Evolutionary conservation across 1,140 invertebrate species (phyloP).

Genomic region (Lepidurus arcticus): DNA sequence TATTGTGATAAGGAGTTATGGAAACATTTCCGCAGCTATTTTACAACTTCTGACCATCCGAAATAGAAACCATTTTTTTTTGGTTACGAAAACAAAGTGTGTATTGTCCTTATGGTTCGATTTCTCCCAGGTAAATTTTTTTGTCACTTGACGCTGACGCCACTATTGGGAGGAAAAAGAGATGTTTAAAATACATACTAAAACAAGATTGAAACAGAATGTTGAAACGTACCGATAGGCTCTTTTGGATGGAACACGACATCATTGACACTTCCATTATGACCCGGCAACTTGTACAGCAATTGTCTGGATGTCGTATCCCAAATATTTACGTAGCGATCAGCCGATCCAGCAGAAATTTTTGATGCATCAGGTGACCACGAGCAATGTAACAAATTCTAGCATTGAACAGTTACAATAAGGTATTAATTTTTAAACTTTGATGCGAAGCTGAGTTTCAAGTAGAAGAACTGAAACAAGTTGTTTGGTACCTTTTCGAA

Average conservation of each 20-base stretch:
- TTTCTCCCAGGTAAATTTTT: slow-evolving; percentile 91
- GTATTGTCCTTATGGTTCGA: slow-evolving; percentile 52
- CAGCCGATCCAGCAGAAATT: slow-evolving; percentile 85
- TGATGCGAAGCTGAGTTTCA: slow-evolving; percentile 12
- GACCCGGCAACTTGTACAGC: slow-evolving; percentile 94
- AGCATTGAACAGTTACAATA: slow-evolving; percentile 38
- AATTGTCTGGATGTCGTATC: slow-evolving; percentile 85
- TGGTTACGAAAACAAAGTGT: background rate
- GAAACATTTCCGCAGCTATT: slow-evolving; percentile 15
- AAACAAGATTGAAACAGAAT: slow-evolving; percentile 32
- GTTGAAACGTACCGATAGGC: slow-evolving; percentile 64
- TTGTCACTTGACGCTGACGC: slow-evolving; percentile 93
- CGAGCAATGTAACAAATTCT: slow-evolving; percentile 75
- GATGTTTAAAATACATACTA: slow-evolving; percentile 7
- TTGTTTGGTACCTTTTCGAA: slow-evolving; percentile 78
- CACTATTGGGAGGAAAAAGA: slow-evolving; percentile 50
- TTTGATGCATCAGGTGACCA: slow-evolving; percentile 84
- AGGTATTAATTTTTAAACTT: slow-evolving; percentile 27
- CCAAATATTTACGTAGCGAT: slow-evolving; percentile 95
- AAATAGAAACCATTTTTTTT: background rate
- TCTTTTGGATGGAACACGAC: slow-evolving; percentile 93
- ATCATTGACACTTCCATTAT: slow-evolving; percentile 95
- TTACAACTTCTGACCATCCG: background rate
- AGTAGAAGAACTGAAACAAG: slow-evolving; percentile 30
- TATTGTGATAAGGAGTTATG: slow-evolving; percentile 19